Evolutionary conservation across 2,797 vertebrate species (phyloP), one percentile per base, ranked within the genome.

Genomic region (Chanos chanos): DNA sequence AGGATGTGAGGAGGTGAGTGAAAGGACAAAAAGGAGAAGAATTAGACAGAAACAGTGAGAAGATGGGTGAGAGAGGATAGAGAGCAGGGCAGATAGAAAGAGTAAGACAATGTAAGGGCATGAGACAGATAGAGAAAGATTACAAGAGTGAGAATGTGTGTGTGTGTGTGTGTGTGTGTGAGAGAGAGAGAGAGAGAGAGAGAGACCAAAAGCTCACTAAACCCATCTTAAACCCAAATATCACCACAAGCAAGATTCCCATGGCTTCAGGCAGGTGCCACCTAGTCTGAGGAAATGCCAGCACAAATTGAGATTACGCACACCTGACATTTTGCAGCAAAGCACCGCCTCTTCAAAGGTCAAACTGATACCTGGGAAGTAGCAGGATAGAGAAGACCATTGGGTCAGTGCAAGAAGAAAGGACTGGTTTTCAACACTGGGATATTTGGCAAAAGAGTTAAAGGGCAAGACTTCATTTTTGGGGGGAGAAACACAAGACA

Each of bases 281-380:
- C 27, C 58, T 71, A 71, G 72, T 72, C 78, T 68, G 55, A 61
- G 51, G 76, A 86, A 87, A 85, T 85, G 79, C 74, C 82, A 85
- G 72, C 68, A 22, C 75, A 82, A 82, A 83, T 81, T 79, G 79
- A 83, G 82, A 88, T 78, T 75, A 74, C 49, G 16, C 67, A 10
- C 43, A 52, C 34, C 74, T 87, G 85, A 84, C 88, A 89, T 87
- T 88, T 86, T 76, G 70, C 75, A 75, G 76, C 81, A 7, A 39
- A 34, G 13, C 13, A 5, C 75, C 73, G 77, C 72, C 48, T 60
- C 74, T 65, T 66, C 69, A 83, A 87, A 85, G 85, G 83, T 86
- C 80, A 85, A 57, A 22, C 65, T 53, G 62, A 72, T 72, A 79
- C 76, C 74, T 83, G 75, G 81, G 80, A 79, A 78, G 70, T 66